A percentile compares a stretch with the other conserved stretches of the same genome.
Evolutionary conservation across 2,888 invertebrate species (phyloP).

Genomic region (Lochmaea crataegi): DNA sequence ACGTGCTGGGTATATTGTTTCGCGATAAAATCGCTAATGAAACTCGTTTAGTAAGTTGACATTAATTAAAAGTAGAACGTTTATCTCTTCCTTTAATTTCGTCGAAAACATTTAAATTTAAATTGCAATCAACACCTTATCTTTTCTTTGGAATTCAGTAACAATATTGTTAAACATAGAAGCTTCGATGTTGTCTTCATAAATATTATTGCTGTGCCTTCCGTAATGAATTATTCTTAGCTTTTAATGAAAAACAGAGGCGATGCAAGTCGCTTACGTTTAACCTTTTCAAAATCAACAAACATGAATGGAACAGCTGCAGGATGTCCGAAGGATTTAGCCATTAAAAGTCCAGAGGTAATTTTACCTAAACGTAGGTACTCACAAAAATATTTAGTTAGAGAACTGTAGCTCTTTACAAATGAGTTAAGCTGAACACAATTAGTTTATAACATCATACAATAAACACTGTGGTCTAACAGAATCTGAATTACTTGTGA

Average conservation of each 20-base stretch:
- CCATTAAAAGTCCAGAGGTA: background rate
- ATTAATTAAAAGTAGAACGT: slow-evolving; percentile 36
- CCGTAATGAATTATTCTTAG: slow-evolving; percentile 26
- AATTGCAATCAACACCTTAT: slow-evolving; percentile 38
- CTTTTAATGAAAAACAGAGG: background rate
- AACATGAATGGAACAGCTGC: background rate
- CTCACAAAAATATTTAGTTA: too few species aligned
- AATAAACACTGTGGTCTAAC: too few species aligned
- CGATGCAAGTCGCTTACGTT: background rate
- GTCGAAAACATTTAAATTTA: slow-evolving; percentile 38
- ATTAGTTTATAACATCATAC: too few species aligned
- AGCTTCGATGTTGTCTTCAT: slow-evolving; percentile 33
- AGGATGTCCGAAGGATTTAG: background rate
- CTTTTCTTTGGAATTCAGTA: slow-evolving; percentile 31
- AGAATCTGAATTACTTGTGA: too few species aligned
- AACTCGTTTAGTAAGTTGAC: slow-evolving; percentile 22
- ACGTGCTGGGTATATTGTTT: slow-evolving; percentile 20
- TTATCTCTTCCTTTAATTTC: slow-evolving; percentile 41
- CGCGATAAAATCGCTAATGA: slow-evolving; percentile 24
- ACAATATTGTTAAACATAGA: slow-evolving; percentile 34
- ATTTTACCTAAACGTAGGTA: too few species aligned
- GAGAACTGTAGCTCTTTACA: too few species aligned
- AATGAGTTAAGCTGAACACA: too few species aligned
- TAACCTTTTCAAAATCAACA: background rate
- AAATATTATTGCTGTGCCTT: slow-evolving; percentile 28